These are phyloP conservation scores for Anguilla rostrata DNA, from an alignment of 2,113 vertebrate genomes.

Conservation along the genomic window DNA sequence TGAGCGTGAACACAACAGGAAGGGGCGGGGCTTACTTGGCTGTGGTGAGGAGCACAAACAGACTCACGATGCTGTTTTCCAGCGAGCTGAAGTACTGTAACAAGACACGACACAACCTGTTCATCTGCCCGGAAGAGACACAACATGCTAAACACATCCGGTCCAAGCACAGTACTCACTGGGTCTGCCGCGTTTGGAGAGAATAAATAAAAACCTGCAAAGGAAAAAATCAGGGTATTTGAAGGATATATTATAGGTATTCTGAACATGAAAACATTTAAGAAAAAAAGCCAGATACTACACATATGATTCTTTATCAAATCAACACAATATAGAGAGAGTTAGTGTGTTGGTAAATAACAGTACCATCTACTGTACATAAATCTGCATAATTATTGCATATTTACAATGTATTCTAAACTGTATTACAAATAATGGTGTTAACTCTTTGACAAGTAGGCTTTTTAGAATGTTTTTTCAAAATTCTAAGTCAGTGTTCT, in stretches of 20 bases:
- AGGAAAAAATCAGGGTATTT: conserved; percentile 13
- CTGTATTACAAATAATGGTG: no score
- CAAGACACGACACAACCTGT: conserved; percentile 24
- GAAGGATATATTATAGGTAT: background rate
- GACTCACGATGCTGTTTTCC: conserved; percentile 93
- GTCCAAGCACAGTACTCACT: conserved; percentile 68
- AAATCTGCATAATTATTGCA: no score
- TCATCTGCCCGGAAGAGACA: conserved; percentile 21
- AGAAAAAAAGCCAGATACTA: no score
- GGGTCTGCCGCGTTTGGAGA: conserved; percentile 86
- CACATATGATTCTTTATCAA: no score
- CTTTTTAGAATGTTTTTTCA: no score
- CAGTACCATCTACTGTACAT: no score
- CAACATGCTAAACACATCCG: background rate
- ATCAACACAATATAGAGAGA: no score
- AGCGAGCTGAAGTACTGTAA: conserved; percentile 91
- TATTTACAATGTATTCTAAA: no score
- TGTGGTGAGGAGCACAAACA: conserved; percentile 95
- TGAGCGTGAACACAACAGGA: background rate
- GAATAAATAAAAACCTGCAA: conserved; percentile 92
- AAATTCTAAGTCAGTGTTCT: no score
- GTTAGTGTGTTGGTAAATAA: no score
- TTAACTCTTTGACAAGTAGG: no score
- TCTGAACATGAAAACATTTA: background rate
- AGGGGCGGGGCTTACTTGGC: conserved; percentile 83